Evolutionary conservation across 2,888 invertebrate genomes (phyloP), one percentile per base, ranked within the genome.

Genomic region (Lathronympha strigana): DNA sequence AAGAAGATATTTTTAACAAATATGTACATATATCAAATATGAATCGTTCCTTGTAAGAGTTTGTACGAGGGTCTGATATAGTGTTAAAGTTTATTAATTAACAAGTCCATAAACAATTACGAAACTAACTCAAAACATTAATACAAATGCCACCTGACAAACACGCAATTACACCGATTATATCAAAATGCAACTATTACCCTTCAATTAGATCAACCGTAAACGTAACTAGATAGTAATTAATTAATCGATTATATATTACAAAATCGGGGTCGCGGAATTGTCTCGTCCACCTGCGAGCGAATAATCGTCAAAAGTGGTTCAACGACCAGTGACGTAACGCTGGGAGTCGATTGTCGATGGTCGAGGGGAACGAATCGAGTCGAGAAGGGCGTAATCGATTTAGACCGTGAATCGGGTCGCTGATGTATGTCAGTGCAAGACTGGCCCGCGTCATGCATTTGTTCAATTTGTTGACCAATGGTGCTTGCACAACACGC

Each of bases 321-420:
- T 76, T 71, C 75, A 73, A 68, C 73, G 71, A 67, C 72, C 74
- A 73, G 62, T 83, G 81, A 79, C 71, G 75, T 79, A 82, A 85
- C 63, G 69, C 63, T 69, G 70, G 74, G 75, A 73, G 72, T 73
- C 72, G 72, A 72, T 78, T 72, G 76, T 72, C 72, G 72, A 76
- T 71, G 73, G 71, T 69, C 71, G 72, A 72, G 75, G 69, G 76
- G 72, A 79, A 79, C 79, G 71, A 81, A 82, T 80, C 71, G 72
- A 76, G 67, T 72, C 70, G 72, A 70, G 68, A 67, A 38, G 60
- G 43, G 49, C 67, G 68, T 70, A 72, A 73, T 73, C 67, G 71
- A 73, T 73, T 72, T 51, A 51, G 21, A 66, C 60, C 68, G 71
- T 70, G 68, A 72, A 74, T 73, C 64, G 67, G 69, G 73, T 67